A percentile compares a stretch with the other conserved stretches of the same genome.
Evolutionary conservation across 2,113 vertebrate species (phyloP).

Genomic region (Drymodes brunneopygia): DNA sequence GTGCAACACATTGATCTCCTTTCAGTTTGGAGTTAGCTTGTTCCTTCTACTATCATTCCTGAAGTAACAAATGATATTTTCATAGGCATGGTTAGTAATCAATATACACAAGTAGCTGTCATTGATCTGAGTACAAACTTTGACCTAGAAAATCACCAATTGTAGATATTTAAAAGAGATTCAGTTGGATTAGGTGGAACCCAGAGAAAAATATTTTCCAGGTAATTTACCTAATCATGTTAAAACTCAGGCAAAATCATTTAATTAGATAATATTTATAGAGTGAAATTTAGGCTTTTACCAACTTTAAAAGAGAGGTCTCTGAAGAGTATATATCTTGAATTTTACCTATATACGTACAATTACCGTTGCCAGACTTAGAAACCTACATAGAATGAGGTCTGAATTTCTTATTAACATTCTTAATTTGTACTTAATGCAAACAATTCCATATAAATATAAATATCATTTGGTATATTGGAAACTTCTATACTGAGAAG

Average conservation of each 20-base stretch:
- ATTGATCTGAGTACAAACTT: conserved; percentile 69
- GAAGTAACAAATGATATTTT: conserved; percentile 73
- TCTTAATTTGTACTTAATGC: conserved; percentile 38
- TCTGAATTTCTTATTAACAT: conserved; percentile 11
- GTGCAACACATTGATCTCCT: conserved; percentile 67
- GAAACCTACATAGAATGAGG: not conserved
- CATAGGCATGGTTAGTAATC: conserved; percentile 70
- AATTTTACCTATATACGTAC: not conserved
- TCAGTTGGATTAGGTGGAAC: conserved; percentile 38
- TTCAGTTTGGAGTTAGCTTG: conserved; percentile 65
- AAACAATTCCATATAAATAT: conserved; percentile 39
- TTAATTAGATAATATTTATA: conserved; percentile 40
- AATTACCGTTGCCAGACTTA: not conserved
- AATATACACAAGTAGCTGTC: conserved; percentile 72
- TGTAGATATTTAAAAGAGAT: conserved; percentile 69
- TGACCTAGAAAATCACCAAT: conserved; percentile 75
- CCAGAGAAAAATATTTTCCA: conserved; percentile 17
- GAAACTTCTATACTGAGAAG: not conserved
- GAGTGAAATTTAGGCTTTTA: conserved; percentile 36
- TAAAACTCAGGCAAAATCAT: conserved; percentile 28
- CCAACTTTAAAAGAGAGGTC: conserved; percentile 31
- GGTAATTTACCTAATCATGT: conserved; percentile 18
- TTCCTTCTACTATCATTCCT: conserved; percentile 64
- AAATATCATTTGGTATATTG: not conserved
- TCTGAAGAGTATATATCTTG: conserved; percentile 1